Base-by-base conservation (phyloP, 2,888 invertebrate genomes). In the Fabriciana adippe region DNA sequence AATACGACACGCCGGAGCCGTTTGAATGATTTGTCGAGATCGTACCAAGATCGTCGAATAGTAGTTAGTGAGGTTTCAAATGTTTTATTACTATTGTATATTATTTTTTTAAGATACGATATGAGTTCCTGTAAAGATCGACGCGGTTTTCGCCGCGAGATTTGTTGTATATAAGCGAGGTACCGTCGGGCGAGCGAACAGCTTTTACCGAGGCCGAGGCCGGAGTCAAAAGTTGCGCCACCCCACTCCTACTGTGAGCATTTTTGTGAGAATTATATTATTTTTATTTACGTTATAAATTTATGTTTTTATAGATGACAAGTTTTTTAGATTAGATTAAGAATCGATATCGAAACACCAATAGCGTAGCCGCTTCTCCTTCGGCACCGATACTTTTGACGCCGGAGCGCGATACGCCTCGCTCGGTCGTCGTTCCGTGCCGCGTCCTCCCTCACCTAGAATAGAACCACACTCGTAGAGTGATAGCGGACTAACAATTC, bases 51-150 rank as follows among this genome's bases (percentile, higher is more conserved):
- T 90, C 92, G 89, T 92, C 91, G 88, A 89, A 88, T 88, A 89
- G 87, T 91, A 92, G 91, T 90, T 91, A 92, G 92, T 89, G 92
- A 92, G 90, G 91, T 92, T 92, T 90, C 87, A 91, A 92, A 92
- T 89, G 89, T 90, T 92, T 92, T 90, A 90, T 92, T 92, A 91
- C 87, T 90, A 92, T 88, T 92, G 85, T 91, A 90, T 89, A 87
- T 87, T 84, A 79, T 88, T 92, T 90, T 81, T 89, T 91, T 90
- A 93, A 89, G 91, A 90, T 87, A 89, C 89, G 87, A 92, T 92
- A 92, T 92, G 92, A 92, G 92, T 93, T 93, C 93, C 93, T 92
- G 92, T 90, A 88, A 86, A 82, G 86, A 87, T 86, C 85, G 84
- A 85, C 64, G 71, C 64, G 64, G 55, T 53, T 41, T 8, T 48